Percentiles rank a stretch among this genome's conserved stretches.
phyloP scores from a whole-genome alignment of 2,113 vertebrate species.

The Prunella himalayana region DNA sequence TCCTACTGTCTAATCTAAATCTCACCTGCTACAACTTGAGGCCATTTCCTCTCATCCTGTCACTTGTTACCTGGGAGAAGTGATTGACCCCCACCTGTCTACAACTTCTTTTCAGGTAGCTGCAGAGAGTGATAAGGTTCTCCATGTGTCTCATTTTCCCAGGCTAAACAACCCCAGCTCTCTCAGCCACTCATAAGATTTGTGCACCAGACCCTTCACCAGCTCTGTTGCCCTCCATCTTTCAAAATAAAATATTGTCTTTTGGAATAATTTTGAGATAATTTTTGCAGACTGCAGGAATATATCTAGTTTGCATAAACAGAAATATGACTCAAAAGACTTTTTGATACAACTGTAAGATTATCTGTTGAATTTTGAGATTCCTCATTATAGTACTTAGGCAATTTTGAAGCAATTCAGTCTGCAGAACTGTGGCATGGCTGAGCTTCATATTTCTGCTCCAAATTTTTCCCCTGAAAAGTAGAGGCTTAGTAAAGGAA shows the following conservation, averaged over 20 bases:
- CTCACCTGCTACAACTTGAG: background rate
- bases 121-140: fast-evolving
- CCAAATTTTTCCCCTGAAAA: background rate
- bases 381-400: background rate
- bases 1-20: background rate
- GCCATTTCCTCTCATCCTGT: background rate
- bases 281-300: background rate
- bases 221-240: background rate
- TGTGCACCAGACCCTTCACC: background rate
- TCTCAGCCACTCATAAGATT: background rate
- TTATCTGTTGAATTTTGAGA: background rate
- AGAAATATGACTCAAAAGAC: background rate
- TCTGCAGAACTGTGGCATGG: background rate
- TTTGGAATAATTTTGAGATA: background rate
- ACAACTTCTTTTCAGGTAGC: background rate
- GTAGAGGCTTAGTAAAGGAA: background rate
- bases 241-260: background rate
- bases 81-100: fast-evolving
- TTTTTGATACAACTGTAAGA: background rate
- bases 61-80: background rate
- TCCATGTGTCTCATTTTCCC: background rate
- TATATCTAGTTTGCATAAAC: background rate
- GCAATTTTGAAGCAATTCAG: background rate
- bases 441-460: background rate
- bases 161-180: background rate